These are phyloP conservation scores for Otolemur crassicaudatus DNA, from an alignment of 2,797 vertebrate genomes.

Conservation along the genomic window DNA sequence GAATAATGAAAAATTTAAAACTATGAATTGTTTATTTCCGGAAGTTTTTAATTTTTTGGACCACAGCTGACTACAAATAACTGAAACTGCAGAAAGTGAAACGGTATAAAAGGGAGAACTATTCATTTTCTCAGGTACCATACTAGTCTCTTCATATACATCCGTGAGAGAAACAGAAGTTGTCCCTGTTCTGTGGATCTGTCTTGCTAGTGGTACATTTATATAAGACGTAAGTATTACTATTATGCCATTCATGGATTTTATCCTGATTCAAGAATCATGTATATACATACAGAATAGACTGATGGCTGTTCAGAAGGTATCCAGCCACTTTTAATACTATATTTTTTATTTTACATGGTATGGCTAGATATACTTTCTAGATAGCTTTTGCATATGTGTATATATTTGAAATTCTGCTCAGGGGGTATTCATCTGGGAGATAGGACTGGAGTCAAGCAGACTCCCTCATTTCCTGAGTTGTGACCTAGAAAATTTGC, in stretches of 20 bases:
- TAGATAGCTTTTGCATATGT: background rate
- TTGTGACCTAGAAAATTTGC: background rate
- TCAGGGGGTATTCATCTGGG: background rate
- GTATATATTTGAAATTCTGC: background rate
- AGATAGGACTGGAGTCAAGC: background rate
- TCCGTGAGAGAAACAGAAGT: background rate
- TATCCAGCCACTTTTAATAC: too few relatives aligned
- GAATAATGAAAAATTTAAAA: background rate
- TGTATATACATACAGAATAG: background rate
- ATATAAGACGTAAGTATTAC: background rate
- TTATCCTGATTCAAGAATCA: background rate
- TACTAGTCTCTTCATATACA: background rate
- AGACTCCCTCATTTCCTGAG: background rate
- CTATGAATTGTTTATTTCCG: background rate
- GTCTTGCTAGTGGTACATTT: background rate
- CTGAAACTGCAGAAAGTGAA: background rate
- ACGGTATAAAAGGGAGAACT: background rate
- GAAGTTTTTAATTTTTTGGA: background rate
- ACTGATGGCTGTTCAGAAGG: too few relatives aligned
- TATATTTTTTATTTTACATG: too few relatives aligned
- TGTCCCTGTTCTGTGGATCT: background rate
- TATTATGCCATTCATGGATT: background rate
- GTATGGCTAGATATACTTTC: too few relatives aligned
- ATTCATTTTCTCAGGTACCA: background rate
- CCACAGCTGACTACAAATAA: background rate